Conservation (phyloP, 2,113 vertebrate genomes). For the Chaetops frenatus region DNA sequence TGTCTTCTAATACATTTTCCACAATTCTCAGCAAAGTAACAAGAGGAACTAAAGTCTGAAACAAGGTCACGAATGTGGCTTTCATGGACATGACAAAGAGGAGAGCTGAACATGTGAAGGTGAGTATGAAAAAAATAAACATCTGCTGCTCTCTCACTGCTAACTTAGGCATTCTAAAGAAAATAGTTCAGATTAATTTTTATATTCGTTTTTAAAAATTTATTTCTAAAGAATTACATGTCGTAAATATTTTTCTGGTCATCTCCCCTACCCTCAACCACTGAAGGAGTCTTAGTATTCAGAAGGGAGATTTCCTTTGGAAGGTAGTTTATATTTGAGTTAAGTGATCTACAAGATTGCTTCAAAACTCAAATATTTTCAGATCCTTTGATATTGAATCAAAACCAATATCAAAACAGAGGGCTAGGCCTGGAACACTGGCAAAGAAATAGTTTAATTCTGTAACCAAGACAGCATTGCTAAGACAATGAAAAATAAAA, state of each 20-base stretch:
- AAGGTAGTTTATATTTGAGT: not conserved
- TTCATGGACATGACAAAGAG: not conserved
- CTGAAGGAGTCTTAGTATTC: not conserved
- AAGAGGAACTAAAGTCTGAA: not conserved
- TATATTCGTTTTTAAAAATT: fast-evolving
- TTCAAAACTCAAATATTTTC: not conserved
- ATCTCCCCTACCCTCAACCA: not conserved
- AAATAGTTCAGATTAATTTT: not conserved
- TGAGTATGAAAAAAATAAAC: not conserved
- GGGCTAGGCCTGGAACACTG: not conserved
- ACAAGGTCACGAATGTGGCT: not conserved
- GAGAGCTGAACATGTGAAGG: not conserved
- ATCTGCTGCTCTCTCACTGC: not conserved
- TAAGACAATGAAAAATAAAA: not conserved
- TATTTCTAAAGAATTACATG: not conserved
- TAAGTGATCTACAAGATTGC: not conserved
- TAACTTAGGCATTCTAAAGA: not conserved
- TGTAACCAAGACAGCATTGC: not conserved
- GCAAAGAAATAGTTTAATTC: not conserved
- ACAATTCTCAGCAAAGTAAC: not conserved
- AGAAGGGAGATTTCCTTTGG: not conserved
- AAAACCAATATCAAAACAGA: not conserved
- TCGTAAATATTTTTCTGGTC: not conserved
- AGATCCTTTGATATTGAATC: not conserved
- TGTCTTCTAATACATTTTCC: not conserved